phyloP scores from a whole-genome alignment of 2,797 vertebrate genomes.

The Scolopax rusticola region DNA sequence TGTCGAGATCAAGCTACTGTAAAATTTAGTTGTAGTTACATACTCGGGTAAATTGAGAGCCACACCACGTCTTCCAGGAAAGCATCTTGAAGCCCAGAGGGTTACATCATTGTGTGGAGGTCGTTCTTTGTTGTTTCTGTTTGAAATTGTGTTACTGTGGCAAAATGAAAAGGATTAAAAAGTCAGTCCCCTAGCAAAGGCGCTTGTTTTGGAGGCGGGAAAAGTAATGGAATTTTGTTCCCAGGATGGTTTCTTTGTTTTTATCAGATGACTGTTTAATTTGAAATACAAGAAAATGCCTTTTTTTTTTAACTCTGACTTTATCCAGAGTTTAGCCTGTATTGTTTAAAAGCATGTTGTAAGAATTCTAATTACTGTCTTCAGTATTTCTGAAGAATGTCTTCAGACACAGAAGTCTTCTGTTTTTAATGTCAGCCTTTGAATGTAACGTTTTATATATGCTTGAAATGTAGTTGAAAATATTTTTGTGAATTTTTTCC shows the following conservation, averaged over 20 bases:
- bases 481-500: not conserved
- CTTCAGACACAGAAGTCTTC: conserved; percentile 25
- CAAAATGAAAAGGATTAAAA: not conserved
- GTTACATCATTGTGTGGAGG: fast-evolving
- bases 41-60: not conserved
- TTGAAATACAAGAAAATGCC: conserved; percentile 18
- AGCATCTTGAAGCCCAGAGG: not conserved
- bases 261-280: conserved; percentile 17
- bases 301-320: not conserved
- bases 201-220: not conserved
- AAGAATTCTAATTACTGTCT: conserved; percentile 57
- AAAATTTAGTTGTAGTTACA: not conserved
- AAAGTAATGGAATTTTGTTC: conserved; percentile 23
- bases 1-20: not conserved
- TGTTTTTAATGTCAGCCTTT: conserved; percentile 40
- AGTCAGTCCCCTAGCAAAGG: not conserved
- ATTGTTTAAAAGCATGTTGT: conserved; percentile 48
- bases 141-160: not conserved
- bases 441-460: conserved; percentile 29
- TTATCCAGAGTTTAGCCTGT: not conserved
- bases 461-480: not conserved
- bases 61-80: not conserved
- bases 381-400: conserved; percentile 20
- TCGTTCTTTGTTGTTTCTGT: not conserved
- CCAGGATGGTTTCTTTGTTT: conserved; percentile 37